These are phyloP conservation scores for Coreius guichenoti DNA, from an alignment of 2,797 vertebrate species.

Conservation along the genomic window DNA sequence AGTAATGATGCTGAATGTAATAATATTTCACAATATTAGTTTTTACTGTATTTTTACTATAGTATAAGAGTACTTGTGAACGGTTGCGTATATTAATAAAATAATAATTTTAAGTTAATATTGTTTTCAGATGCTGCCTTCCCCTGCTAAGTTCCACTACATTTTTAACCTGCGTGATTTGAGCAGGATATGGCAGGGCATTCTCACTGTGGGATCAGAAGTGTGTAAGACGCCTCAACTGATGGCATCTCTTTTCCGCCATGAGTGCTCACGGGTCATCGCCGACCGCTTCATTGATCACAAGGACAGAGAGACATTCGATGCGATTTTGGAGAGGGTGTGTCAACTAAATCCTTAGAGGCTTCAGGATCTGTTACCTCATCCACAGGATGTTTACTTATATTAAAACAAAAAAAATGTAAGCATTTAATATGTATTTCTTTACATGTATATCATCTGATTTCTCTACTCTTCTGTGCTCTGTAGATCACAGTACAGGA, in stretches of 20 bases:
- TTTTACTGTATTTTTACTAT: background rate
- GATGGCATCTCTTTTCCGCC: conserved; percentile 80
- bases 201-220: conserved; percentile 78
- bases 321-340: conserved; percentile 76
- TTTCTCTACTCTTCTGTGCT: background rate
- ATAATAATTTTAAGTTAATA: background rate
- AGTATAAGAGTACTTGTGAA: background rate
- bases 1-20: background rate
- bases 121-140: conserved; percentile 82
- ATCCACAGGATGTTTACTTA: background rate
- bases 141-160: conserved; percentile 88
- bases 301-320: conserved; percentile 80
- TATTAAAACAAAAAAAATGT: background rate
- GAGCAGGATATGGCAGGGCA: conserved; percentile 87
- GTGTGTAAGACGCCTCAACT: conserved; percentile 76
- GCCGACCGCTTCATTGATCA: conserved; percentile 81
- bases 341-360: conserved; percentile 21
- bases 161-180: conserved; percentile 87
- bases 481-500: conserved; percentile 77
- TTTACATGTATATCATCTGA: background rate
- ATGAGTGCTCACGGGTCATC: conserved; percentile 84
- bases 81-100: background rate
- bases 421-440: background rate
- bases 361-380: background rate
- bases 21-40: background rate